Base-by-base conservation (phyloP, 2,797 vertebrate genomes). In the Spheniscus humboldti region DNA sequence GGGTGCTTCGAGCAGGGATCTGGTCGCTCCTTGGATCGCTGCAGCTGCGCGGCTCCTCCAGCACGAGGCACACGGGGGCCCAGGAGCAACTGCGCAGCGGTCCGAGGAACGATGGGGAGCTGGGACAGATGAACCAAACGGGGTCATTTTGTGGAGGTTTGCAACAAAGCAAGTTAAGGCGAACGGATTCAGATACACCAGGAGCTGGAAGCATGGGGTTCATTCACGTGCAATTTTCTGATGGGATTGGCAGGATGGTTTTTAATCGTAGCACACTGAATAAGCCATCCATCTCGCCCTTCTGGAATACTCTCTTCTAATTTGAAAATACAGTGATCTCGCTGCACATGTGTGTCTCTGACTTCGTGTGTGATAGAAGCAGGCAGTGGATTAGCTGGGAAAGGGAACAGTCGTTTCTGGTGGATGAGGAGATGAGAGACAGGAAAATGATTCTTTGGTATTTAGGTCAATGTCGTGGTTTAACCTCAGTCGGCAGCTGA, bases 181-280 rank as follows among this genome's bases (percentile, higher is more conserved):
- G 20, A 31, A 43, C 66, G 19, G 39, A 24, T 55, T 83, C 9
- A 1, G 27, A 8, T 43, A 11, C 23, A 48, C 9, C 31, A 30
- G 41, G 47, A 66, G 59, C 18, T 76, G 86, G 35, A 16, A 37
- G 33, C 0, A 10, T 19, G 13, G 28, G 23, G 24, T 28, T 47
- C 17, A 0, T 25, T 69, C 2, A 0, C 6, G 1, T 11, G 14
- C 11, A 4, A 2, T 11, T 31, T 41, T 53, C 63, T 19, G 45
- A 5, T 7, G n/a, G 57, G 45, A 20, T 53, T 28, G 57, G 15
- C 59, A n/a, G 39, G 39, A 6, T 52, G 48, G 13, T 25, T 71
- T 53, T 35, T 55, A 63, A 19, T 43, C 25, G 56, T 16, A 33
- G 53, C 35, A 10, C 13, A 1, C 0, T 5, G 50, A 39, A 41